Percentiles rank a stretch among this genome's conserved stretches.
Evolutionary conservation across 2,113 vertebrate genomes (phyloP).

Genomic region (Turdus rufiventris): DNA sequence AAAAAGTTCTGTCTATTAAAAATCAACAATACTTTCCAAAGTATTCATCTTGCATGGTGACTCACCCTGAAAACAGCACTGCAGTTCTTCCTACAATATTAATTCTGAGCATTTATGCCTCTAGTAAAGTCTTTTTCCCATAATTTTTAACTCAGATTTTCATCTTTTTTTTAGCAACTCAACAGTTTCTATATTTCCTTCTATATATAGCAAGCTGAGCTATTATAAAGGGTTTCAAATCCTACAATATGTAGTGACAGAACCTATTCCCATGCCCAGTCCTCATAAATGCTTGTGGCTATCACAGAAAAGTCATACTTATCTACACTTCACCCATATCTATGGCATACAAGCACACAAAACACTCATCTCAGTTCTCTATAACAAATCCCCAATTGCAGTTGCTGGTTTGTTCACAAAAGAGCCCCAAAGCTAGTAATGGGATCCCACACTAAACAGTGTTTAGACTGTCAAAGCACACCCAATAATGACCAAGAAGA

Average conservation of each 20-base stretch:
- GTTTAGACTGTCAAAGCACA: neutral
- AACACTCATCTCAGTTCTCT: neutral
- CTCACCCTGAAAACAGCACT: neutral
- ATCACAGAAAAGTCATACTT: neutral
- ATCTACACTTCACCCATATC: neutral
- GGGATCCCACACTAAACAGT: neutral
- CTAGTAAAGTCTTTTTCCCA: neutral
- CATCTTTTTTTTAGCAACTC: neutral
- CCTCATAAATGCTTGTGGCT: neutral
- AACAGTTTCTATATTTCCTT: neutral
- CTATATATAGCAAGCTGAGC: neutral
- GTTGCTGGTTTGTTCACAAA: neutral
- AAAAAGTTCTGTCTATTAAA: neutral
- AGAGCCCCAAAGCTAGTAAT: neutral
- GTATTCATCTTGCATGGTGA: neutral
- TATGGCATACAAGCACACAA: neutral
- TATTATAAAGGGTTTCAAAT: neutral
- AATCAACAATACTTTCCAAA: neutral
- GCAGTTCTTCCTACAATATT: neutral
- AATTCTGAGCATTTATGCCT: neutral
- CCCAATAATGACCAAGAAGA: neutral
- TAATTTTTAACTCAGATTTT: neutral
- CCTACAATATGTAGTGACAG: neutral
- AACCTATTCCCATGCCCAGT: neutral
- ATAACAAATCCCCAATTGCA: neutral